Evolutionary conservation across 1,140 invertebrate genomes (phyloP), one percentile per base, ranked within the genome.

Genomic region (Hyles vespertilio): DNA sequence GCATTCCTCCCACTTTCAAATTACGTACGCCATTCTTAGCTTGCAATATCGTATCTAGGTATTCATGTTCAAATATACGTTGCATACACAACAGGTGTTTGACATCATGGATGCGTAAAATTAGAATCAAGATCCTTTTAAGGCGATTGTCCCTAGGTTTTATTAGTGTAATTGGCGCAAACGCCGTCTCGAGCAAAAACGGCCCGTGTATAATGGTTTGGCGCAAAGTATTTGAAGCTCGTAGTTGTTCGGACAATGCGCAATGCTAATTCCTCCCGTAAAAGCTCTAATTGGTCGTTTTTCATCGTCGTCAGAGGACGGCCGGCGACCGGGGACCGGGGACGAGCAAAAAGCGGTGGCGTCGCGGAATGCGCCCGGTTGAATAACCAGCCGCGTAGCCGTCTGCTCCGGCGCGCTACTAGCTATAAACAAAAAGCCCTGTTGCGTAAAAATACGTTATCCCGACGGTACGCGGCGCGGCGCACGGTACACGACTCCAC

Each of bases 401-500:
- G 71, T 57, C 71, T 48, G 47, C 48, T 51, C 43, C 36, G 34
- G 47, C 22, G 66, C 58, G 72, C 68, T 69, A 74, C 74, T 71
- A 77, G 74, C 76, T 78, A 83, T 80, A 86, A 82, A 88, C 80
- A 87, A 82, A 83, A 73, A 83, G 76, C 72, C 67, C 62, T 73
- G 75, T 86, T 86, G 79, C 85, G 85, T 88, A 86, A 88, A 88
- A 88, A 88, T 87, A 87, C 79, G 79, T 79, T 81, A 75, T 80
- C 71, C 73, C 73, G 70, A 73, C 74, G 46, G 32, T 22, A 22
- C 22, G 22, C 22, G 22, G 22, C 22, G 22, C 22, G 22, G 22
- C 22, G 22, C 22, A 22, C 22, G 22, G 22, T 22, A 22, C 22
- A 22, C 22, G 22, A 22, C 22, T 22, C 22, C 22, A 22, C 22